These are phyloP conservation scores for Melanaphis sacchari DNA, from an alignment of 1,140 invertebrate species.

Conservation along the genomic window DNA sequence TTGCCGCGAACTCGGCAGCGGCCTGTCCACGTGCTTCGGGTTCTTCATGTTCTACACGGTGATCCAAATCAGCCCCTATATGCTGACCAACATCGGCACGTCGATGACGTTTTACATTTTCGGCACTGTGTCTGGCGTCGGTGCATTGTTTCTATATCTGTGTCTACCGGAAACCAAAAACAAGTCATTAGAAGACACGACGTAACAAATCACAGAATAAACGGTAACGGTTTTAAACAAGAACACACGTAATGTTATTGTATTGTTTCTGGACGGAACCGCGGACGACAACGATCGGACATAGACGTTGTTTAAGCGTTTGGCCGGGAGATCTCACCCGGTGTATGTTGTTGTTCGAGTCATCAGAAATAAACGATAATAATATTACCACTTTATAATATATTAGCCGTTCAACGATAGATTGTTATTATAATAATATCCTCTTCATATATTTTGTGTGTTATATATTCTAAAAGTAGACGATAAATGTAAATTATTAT, in stretches of 20 bases:
- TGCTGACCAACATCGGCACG: conserved; percentile 69
- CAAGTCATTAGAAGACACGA: conserved; percentile 73
- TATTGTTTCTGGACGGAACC: background rate
- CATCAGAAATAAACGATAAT: background rate
- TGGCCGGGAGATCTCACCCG: background rate
- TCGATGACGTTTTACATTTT: conserved; percentile 75
- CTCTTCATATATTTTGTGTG: too few species aligned
- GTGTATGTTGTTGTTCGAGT: background rate
- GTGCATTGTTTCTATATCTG: conserved; percentile 71
- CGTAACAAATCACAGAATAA: background rate
- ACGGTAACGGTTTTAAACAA: background rate
- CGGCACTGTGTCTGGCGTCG: conserved; percentile 70
- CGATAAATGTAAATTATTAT: too few species aligned
- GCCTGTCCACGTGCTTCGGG: conserved; percentile 70
- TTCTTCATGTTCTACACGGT: conserved; percentile 75
- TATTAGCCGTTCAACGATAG: background rate
- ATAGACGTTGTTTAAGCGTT: background rate
- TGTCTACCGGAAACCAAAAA: conserved; percentile 83
- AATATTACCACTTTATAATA: background rate
- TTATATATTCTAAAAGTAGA: too few species aligned
- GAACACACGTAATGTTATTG: too few species aligned
- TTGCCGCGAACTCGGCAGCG: conserved; percentile 69
- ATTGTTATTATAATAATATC: too few species aligned
- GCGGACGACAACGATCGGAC: background rate
- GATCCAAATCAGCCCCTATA: conserved; percentile 73